phyloP scores from a whole-genome alignment of 1,140 invertebrate species.

The Drosophila lacteicornis region DNA sequence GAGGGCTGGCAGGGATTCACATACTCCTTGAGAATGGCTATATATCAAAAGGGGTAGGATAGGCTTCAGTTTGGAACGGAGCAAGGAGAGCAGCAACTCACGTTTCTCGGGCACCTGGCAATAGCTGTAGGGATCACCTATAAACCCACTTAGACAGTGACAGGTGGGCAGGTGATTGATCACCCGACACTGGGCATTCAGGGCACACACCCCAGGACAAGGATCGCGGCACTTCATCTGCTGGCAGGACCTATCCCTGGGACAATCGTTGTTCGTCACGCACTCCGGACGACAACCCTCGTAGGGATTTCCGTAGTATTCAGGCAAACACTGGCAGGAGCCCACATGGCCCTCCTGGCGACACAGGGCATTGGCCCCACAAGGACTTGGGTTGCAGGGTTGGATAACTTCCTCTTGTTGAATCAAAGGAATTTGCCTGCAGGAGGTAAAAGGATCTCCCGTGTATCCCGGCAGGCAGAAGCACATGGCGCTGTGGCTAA shows the following conservation, averaged over 20 bases:
- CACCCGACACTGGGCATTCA: constrained; percentile 88
- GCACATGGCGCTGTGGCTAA: constrained; percentile 84
- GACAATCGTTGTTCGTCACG: constrained; percentile 90
- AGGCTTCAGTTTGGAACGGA: constrained; percentile 87
- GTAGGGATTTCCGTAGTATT: constrained; percentile 90
- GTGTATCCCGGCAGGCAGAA: constrained; percentile 86
- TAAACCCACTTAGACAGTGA: constrained; percentile 88
- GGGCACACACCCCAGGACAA: constrained; percentile 91
- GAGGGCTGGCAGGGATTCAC: constrained; percentile 87
- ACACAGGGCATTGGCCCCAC: constrained; percentile 91
- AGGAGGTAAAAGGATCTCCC: constrained; percentile 86
- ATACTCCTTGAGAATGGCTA: constrained; percentile 84
- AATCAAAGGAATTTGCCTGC: constrained; percentile 86
- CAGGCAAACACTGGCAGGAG: constrained; percentile 89
- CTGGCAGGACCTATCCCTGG: constrained; percentile 89
- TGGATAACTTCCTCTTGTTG: constrained; percentile 72
- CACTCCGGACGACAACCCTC: constrained; percentile 90
- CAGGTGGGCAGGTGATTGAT: constrained; percentile 91
- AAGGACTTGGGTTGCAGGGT: constrained; percentile 86
- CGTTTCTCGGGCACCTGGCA: constrained; percentile 85
- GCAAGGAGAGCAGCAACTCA: constrained; percentile 72
- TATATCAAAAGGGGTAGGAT: background rate
- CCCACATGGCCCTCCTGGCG: constrained; percentile 88
- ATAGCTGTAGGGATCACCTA: constrained; percentile 89
- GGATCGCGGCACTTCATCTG: constrained; percentile 92